Evolutionary conservation across 1,140 invertebrate species (phyloP), one percentile per base, ranked within the genome.

Genomic region (Eumaeus atala): DNA sequence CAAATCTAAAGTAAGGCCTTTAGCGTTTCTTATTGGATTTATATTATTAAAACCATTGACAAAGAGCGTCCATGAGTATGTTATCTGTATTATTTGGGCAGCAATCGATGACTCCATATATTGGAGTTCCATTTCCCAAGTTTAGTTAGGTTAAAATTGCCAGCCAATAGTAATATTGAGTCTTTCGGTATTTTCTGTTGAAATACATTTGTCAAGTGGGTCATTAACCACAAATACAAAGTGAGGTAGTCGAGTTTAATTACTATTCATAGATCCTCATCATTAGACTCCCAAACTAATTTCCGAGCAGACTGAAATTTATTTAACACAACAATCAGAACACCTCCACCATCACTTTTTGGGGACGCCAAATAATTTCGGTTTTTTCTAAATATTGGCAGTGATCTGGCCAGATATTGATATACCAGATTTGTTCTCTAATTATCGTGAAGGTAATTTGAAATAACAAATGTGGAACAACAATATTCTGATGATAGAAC

Each of bases 261-360:
- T 12, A 35, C 38, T 4, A 61, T 40, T 54, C 59, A 61, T 7
- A 56, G 40, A 36, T 56, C 50, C 28, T 61, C 59, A 48, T 50
- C 50, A 11, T 33, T 21, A 50, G 38, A 51, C 49, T 56, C 42
- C 16, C 50, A 48, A 7, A 9, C 5, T 9, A 21, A 18, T 40
- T 37, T 37, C 12, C 50, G 36, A 17, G 9, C 17, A 18, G 35
- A 18, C 9, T 51, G 16, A 38, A 51, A 12, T 51, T 38, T 51
- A 12, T 18, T 51, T 9, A 36, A 51, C 6, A 38, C 36, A 38
- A 18, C 17, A 18, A 51, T 40, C 12, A 40, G 12, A 8, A 51
- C 37, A 14, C 50, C 36, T 2, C 50, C 50, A 5, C 37, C 37
- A 9, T 51, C 36, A 38, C 21, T 38, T 51, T 51, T 38, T 10